Percentiles rank a stretch among this genome's conserved stretches.
phyloP scores from a whole-genome alignment of 2,113 vertebrate genomes.

The Enhydra lutris region DNA sequence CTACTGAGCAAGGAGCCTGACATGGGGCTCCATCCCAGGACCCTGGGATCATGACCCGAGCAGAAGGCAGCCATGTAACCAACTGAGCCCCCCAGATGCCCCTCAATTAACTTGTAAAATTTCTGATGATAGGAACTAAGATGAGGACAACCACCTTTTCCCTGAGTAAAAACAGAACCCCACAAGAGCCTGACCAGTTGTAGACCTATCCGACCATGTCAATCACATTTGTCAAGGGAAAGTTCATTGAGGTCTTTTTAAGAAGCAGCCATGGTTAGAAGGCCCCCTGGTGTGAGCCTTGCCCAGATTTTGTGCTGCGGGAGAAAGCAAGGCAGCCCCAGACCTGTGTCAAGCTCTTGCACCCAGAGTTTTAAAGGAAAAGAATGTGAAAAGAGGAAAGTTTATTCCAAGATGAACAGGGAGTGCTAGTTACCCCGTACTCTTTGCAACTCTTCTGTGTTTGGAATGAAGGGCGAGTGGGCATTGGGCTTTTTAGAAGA shows the following conservation, averaged over 20 bases:
- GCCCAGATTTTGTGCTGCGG: neutral
- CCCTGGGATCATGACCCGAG: too few species aligned
- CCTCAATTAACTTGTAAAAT: neutral
- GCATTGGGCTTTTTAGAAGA: fast-evolving
- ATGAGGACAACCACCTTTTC: neutral
- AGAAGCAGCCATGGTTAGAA: neutral
- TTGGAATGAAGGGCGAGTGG: too few species aligned
- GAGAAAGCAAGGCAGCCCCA: neutral
- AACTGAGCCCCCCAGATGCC: neutral
- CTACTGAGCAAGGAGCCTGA: too few species aligned
- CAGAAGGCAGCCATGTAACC: neutral
- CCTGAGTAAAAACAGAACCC: neutral
- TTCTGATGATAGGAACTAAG: neutral
- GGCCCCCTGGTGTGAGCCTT: fast-evolving
- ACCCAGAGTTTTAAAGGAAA: neutral
- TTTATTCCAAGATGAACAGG: too few species aligned
- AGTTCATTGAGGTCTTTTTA: neutral
- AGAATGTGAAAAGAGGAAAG: neutral
- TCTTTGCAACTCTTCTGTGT: fast-evolving
- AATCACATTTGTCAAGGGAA: neutral
- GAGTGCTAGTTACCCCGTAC: neutral
- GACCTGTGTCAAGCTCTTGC: fast-evolving
- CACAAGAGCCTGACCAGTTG: neutral
- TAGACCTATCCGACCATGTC: fast-evolving
- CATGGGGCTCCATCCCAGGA: too few species aligned